Base-by-base conservation (phyloP, 1,140 invertebrate genomes). In the Brachionus calyciflorus region DNA sequence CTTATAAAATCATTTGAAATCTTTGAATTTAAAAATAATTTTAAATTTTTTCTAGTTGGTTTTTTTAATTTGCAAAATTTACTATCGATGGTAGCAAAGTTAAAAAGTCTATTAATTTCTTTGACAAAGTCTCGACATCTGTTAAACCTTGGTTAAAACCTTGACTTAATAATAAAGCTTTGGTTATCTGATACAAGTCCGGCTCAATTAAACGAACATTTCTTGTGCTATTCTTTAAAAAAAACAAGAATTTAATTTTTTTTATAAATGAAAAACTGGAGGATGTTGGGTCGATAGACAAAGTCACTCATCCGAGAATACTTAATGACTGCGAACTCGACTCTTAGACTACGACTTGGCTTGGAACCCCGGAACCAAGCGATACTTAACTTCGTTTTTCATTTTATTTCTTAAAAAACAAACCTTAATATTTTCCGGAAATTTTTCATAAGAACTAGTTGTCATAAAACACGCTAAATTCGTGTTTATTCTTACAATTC, bases 391-490 rank as follows among this genome's bases (percentile, higher is more conserved):
- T 46, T 46, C 14, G n/a, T 46, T 37, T 9, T 37, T 3, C 9
- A 37, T 7, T 7, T 46, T 14, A 7, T 46, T 14, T 3, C 5
- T 7, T 7, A 46, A 46, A 46, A 46, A 46, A 28, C 41, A 44
- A 24, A 65, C 60, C 44, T 65, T 65, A 44, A 65, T n/a, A 44
- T 65, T 65, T 26, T 65, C 60, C 7, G 69, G 46, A n/a, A 73
- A 19, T 49, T 73, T 73, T 49, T 80, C 80, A 17, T 70, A 57
- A 7, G 79, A 79, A 60, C 80, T 82, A 7, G 83, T 53, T 2
- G 83, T 83, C 82, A 84, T 83, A 77, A 85, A 85, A 77, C 83
- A 84, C 9, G 82, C 82, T 75, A 79, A 83, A 78, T 82, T 84
- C 21, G 80, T 78, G 69, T 79, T 82, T 48, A 83, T 83, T 46